Conservation (phyloP, 2,797 vertebrate species). For the Hydrophis major region DNA sequence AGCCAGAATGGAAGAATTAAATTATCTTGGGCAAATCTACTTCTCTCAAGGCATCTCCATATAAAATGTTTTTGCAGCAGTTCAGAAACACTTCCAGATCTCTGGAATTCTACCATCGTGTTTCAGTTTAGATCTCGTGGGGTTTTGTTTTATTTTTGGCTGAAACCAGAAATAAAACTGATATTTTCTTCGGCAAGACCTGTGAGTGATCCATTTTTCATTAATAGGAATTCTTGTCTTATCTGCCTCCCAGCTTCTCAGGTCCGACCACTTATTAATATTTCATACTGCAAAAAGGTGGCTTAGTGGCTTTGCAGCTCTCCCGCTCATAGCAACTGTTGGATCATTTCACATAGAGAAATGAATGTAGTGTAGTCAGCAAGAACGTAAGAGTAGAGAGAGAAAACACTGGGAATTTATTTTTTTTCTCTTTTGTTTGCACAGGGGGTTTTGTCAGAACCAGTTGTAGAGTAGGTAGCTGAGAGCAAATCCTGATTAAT, state of each 20-base stretch:
- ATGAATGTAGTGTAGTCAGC: not conserved
- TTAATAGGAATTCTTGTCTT: not conserved
- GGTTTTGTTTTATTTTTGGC: not conserved
- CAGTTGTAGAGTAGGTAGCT: not conserved
- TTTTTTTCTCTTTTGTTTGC: not conserved
- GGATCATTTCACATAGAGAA: not conserved
- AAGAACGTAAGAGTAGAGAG: not conserved
- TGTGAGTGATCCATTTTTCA: not conserved
- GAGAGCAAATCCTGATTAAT: not conserved
- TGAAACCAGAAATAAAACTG: not conserved
- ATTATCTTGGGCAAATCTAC: not conserved
- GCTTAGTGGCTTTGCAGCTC: not conserved
- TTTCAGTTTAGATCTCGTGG: not conserved
- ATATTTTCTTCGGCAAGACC: not conserved
- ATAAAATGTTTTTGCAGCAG: not conserved
- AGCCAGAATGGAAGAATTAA: not conserved
- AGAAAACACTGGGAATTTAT: not conserved
- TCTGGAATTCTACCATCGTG: not conserved
- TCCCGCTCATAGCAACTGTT: not conserved
- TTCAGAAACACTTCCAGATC: not conserved
- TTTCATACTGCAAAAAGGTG: not conserved
- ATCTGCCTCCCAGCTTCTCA: not conserved
- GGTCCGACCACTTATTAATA: not conserved
- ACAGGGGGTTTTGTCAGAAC: not conserved
- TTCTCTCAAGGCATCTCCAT: not conserved